Conservation (phyloP, 2,797 vertebrate genomes). For the Sphaeramia orbicularis region DNA sequence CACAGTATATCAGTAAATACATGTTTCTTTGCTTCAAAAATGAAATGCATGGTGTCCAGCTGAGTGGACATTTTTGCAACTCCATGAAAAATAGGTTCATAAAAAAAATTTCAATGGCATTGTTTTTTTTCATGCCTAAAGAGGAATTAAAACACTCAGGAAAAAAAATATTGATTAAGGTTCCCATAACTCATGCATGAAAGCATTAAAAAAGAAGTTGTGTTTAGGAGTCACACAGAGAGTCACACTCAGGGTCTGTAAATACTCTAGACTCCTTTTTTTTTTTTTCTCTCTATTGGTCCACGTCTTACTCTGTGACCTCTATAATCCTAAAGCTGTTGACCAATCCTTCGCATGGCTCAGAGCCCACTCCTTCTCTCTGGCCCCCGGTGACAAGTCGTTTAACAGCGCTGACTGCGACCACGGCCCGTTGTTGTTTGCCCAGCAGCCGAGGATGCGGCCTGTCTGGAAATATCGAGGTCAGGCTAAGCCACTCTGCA, state of each 20-base stretch:
- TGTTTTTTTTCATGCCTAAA: too few species aligned
- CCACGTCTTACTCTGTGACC: constrained; percentile 47
- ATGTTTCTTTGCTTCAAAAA: too few species aligned
- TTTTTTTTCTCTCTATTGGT: constrained; percentile 14
- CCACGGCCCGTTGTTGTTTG: constrained; percentile 57
- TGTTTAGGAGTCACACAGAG: not conserved
- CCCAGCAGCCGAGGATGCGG: constrained; percentile 64
- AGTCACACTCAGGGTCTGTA: constrained; percentile 7
- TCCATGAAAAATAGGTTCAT: too few species aligned
- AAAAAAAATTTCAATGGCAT: too few species aligned
- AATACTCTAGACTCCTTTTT: constrained; percentile 1
- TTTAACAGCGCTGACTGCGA: constrained; percentile 54
- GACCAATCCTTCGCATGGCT: constrained; percentile 50
- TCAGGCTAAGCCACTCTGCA: constrained; percentile 73
- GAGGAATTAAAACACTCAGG: too few species aligned
- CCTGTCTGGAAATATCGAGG: constrained; percentile 79
- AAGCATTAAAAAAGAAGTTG: too few species aligned
- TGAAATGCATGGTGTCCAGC: too few species aligned
- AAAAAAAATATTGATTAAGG: too few species aligned
- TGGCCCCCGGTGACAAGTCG: constrained; percentile 45
- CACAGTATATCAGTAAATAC: too few species aligned
- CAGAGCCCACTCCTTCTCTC: constrained; percentile 37
- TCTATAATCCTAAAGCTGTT: constrained; percentile 62
- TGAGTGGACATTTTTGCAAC: too few species aligned
- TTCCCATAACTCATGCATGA: too few species aligned